Evolutionary conservation across 2,113 vertebrate genomes (phyloP), one percentile per base, ranked within the genome.

Genomic region (Theropithecus gelada): DNA sequence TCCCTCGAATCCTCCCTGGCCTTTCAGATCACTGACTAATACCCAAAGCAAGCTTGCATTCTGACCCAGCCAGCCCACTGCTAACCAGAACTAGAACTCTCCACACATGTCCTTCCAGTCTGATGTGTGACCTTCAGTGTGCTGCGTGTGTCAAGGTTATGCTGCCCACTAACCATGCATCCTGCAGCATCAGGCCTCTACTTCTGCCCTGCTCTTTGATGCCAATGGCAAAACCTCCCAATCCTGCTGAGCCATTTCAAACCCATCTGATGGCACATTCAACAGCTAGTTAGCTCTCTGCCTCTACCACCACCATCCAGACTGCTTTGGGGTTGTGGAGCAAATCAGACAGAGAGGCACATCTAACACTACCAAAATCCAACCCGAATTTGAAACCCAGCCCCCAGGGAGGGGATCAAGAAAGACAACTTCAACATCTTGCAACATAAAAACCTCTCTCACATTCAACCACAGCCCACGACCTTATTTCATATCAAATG

Each of bases 321-420:
- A 38, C 30, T 59, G 64, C 80, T 79, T 52, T 79, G 48, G 92
- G 90, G 72, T 52, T 76, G 70, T 86, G 90, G 61, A 93, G 95
- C 55, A 90, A 96, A 86, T 17, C 27, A 90, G 90, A 76, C 6
- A 0, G 30, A 98, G 88, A 94, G 87, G 18, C 59, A 94, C 5
- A 98, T 40, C 97, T 97, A 97, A 86, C 57, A 59, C 82, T 43
- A 66, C 96, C 72, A 38, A 92, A 94, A 98, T 91, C 87, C 61
- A 92, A 97, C 48, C 88, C 0, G 14, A 89, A 96, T 98, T 96
- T 98, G 97, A 98, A 96, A 61, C 55, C 70, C 55, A 72, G n/a
- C 89, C 87, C 81, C 76, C 80, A 85, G 3, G 90, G 64, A 94
- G 45, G 25, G 25, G 81, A 88, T 52, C 64, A 64, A 95, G 81